phyloP scores from a whole-genome alignment of 2,113 vertebrate species.

The Rhipidura dahli region DNA sequence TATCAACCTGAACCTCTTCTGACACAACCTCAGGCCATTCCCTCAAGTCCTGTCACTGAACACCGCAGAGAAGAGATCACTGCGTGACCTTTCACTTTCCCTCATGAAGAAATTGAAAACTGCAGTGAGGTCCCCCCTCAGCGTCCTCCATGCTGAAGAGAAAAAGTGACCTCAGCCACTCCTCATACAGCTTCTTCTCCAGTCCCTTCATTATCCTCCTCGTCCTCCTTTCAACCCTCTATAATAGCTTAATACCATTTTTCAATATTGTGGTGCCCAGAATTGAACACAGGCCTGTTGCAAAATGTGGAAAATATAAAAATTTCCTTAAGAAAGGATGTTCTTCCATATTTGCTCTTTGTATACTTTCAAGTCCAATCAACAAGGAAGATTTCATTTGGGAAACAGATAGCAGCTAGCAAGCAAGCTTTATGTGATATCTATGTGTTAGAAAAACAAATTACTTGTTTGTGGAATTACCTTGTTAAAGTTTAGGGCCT shows the following conservation, averaged over 20 bases:
- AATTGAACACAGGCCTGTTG: not conserved
- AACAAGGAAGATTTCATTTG: not conserved
- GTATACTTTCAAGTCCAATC: not conserved
- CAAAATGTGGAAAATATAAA: not conserved
- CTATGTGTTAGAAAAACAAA: not conserved
- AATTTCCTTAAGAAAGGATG: not conserved
- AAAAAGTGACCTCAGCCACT: accelerated
- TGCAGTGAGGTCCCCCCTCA: not conserved
- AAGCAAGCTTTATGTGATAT: not conserved
- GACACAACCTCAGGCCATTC: not conserved
- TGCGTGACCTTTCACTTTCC: not conserved
- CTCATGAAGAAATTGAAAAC: not conserved
- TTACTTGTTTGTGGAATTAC: not conserved
- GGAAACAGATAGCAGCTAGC: not conserved
- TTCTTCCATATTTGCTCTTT: not conserved
- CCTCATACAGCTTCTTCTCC: not conserved
- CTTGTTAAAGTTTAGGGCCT: not conserved
- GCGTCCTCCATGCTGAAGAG: not conserved
- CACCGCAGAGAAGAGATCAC: accelerated
- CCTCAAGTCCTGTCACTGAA: not conserved
- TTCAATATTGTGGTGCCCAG: not conserved
- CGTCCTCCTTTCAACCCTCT: not conserved
- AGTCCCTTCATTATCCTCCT: not conserved
- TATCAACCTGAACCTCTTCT: not conserved
- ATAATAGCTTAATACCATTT: not conserved